Base-by-base conservation (phyloP, 2,888 invertebrate species). In the Epinotia bilunana region DNA sequence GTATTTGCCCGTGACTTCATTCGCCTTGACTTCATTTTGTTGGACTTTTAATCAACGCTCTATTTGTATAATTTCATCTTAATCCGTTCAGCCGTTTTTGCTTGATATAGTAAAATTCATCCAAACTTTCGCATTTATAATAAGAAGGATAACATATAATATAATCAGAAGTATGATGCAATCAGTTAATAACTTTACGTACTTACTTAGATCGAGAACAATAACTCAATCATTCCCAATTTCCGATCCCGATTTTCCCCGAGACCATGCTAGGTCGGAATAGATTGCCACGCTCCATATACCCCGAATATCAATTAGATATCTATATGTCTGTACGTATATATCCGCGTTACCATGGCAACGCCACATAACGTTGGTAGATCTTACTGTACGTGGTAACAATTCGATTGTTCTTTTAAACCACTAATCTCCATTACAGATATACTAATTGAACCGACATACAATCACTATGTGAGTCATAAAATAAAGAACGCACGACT, bases 271-370 rank as follows among this genome's bases (percentile, higher is more conserved):
- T 55, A 33, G 65, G 39, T 20, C 20, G 58, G 43, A 68, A 68
- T 68, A 68, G 68, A 68, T 68, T 68, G 68, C 16, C 39, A 67
- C 20, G 58, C 68, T 43, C 43, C 68, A 68, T 68, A 58, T 43
- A 39, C 67, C 13, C n/a, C 43, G 39, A 58, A 58, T 68, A 68
- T 68, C 68, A 68, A 68, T 68, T 68, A 68, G 23, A 57, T 20
- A 20, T 13, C 11, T 43, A 62, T 62, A 46, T 13, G 55, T 39
- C 33, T 33, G 18, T 57, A 39, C n/a, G 4, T 20, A 9, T 49
- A 13, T 23, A 49, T 9, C 12, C 64, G 23, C 64, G 49, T 64
- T 49, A 23, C 49, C 49, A 28, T 49, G 49, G 49, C 28, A 28
- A 49, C 63, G 20, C 16, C 23, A 49, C 64, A 64, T 64, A 28